Conservation (phyloP, 2,113 vertebrate species). For the Tylochromis polylepis region DNA sequence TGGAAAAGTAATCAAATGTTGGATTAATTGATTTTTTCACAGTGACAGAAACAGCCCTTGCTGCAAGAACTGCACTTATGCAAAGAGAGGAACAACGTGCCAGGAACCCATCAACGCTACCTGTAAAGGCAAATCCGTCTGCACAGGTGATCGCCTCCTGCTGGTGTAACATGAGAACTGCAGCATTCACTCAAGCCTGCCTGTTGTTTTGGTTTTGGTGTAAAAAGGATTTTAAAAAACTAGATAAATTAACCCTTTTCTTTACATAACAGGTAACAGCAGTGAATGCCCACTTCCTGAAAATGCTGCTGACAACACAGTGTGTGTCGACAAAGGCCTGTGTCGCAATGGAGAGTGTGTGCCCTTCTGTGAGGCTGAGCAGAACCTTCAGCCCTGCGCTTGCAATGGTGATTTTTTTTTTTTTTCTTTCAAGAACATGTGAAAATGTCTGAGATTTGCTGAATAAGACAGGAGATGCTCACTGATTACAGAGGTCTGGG, state of each 20-base stretch:
- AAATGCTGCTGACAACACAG: constrained; percentile 77
- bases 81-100: constrained; percentile 82
- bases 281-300: constrained; percentile 88
- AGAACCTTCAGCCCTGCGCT: constrained; percentile 81
- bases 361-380: constrained; percentile 88
- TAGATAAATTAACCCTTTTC: neutral
- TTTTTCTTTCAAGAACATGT: neutral
- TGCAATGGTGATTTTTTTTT: constrained; percentile 81
- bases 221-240: neutral
- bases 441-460: neutral
- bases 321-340: constrained; percentile 87
- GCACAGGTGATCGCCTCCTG: constrained; percentile 81
- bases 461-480: neutral
- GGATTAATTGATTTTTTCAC: neutral
- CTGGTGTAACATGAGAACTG: neutral
- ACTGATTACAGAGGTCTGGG: neutral
- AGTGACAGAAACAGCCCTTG: constrained; percentile 96
- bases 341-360: constrained; percentile 86
- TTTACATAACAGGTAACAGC: constrained; percentile 75
- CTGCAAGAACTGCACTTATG: constrained; percentile 85
- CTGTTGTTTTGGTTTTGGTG: neutral
- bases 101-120: constrained; percentile 94
- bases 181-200: neutral
- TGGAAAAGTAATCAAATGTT: neutral
- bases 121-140: constrained; percentile 89